Base-by-base conservation (phyloP, 2,888 invertebrate species). In the Aleiodes alternator region DNA sequence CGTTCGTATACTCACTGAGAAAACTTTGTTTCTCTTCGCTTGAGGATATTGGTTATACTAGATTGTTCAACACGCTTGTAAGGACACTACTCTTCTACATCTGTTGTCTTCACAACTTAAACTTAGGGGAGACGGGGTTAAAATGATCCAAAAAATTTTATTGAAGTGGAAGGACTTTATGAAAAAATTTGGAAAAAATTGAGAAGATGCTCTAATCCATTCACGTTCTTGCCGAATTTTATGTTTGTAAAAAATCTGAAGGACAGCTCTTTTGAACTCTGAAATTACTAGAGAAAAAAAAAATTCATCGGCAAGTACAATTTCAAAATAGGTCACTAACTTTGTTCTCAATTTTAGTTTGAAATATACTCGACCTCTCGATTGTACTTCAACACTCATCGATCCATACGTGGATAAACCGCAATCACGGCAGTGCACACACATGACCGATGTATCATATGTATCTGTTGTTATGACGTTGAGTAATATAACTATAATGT, bases 321-420 rank as follows among this genome's bases (percentile, higher is more conserved):
- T 64, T 43, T 56, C 29, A 48, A 64, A 64, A 64, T 64, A 64
- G 43, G 64, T 61, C 61, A 61, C 9, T 48, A 8, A 64, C 43
- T 64, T 64, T 64, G 38, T 43, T 43, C 64, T 48, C 9, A 11
- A 48, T 16, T 64, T 64, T 23, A 23, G 64, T 23, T 43, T 48
- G 64, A 11, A 43, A 64, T 64, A 64, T 48, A 64, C 64, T 64
- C 64, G 64, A 64, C 64, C 64, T 38, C 64, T 64, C 43, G 48
- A 64, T 43, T 64, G 34, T 59, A 59, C 59, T 59, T 59, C 51
- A 51, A 34, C 59, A 59, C 34, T 34, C 11, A n/a, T 59, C 59
- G 38, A 31, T 59, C 59, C 59, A 59, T 34, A 59, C 34, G 59
- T 38, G 59, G n/a, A 59, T 59, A 64, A 64, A 48, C 64, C 64